Evolutionary conservation across 2,113 vertebrate genomes (phyloP), one percentile per base, ranked within the genome.

Genomic region (Strix aluco): DNA sequence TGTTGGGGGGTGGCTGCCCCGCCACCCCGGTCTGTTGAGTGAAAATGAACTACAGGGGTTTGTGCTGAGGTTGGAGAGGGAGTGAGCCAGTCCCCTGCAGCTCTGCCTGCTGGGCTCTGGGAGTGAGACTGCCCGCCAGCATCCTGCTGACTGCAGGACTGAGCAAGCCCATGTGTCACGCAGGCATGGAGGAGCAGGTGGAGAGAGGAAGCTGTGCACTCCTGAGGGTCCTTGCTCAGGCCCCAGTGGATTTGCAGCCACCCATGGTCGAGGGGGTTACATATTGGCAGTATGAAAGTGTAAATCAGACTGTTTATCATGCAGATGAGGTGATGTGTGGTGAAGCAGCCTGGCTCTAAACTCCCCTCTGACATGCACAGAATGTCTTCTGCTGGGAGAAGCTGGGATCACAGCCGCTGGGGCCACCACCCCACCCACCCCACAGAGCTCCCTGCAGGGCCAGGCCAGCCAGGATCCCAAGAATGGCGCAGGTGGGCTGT

Each of bases 361-460:
- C 91, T 93, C 67, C 61, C 44, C 91, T 87, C 57, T 75, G 74
- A 87, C 58, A 54, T 13, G 46, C 81, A 88, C 62, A 85, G 63
- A 88, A 54, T 66, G 84, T 94, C 63, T 92, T 92, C 89, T 94
- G 59, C 94, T 90, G 81, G 81, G 84, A 86, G 79, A 90, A 85
- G 47, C 52, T 86, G 85, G 82, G 54, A 93, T 94, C 78, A 73
- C 84, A 88, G 90, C 66, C 3, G 0, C 78, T 40, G 87, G 67
- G 44, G 72, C 62, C 18, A 54, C 6, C 25, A 46, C 17, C 30
- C 32, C 54, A 21, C 6, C 32, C 70, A 40, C 46, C 30, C 26
- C 4, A 7, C 69, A 51, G 27, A 61, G 49, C 58, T 77, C 25
- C 14, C 54, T n/a, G 36, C 0, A 0, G 30, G 9, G 81, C 30